phyloP scores from a whole-genome alignment of 2,888 invertebrate genomes.

The Cerceris ruficornis region DNA sequence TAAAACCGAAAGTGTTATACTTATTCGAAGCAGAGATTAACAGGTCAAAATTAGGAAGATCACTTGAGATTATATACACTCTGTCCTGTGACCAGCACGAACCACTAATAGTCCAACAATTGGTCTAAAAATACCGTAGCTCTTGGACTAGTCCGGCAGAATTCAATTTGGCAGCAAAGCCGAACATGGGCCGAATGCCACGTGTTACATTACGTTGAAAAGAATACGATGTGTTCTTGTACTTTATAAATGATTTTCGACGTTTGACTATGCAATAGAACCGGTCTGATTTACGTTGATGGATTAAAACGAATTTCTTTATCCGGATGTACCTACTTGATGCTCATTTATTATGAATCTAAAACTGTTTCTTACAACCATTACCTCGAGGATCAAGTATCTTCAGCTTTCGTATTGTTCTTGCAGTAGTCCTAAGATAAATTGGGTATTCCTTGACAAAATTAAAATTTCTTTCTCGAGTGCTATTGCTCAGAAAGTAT shows the following conservation, averaged over 20 bases:
- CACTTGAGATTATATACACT: not conserved
- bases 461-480: too few relatives aligned
- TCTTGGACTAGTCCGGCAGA: constrained; percentile 22
- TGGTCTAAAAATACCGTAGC: constrained; percentile 35
- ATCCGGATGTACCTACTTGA: too few relatives aligned
- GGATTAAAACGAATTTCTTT: too few relatives aligned
- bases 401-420: too few relatives aligned
- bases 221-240: not conserved
- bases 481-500: too few relatives aligned
- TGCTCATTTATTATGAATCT: too few relatives aligned
- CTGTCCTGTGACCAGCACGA: not conserved
- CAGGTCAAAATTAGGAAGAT: constrained; percentile 64
- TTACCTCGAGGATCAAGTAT: too few relatives aligned
- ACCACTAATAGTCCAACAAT: constrained; percentile 14
- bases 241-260: not conserved
- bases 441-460: too few relatives aligned
- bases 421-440: too few relatives aligned
- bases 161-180: constrained; percentile 46
- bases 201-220: constrained; percentile 15
- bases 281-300: too few relatives aligned
- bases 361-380: too few relatives aligned
- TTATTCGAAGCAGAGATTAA: constrained; percentile 76
- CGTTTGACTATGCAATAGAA: not conserved
- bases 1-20: constrained; percentile 91
- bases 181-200: constrained; percentile 26